Percentiles rank a stretch among this genome's conserved stretches.
Conservation (phyloP, 2,113 vertebrate species). For the Cynopterus brachyotis region DNA sequence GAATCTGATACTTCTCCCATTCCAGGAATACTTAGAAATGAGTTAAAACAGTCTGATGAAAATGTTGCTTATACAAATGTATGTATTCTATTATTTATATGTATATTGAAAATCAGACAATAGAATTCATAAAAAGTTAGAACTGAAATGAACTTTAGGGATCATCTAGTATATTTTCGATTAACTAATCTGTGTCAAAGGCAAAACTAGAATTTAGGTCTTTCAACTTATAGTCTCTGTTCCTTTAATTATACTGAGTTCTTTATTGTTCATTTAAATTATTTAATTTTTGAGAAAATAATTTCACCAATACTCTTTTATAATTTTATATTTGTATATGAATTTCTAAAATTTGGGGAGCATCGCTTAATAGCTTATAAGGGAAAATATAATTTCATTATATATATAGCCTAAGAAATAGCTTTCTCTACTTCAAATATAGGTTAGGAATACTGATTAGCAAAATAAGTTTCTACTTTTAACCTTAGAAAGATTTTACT, state of each 20-base stretch:
- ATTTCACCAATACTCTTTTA: not conserved
- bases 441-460: constrained; percentile 2
- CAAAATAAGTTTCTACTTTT: not conserved
- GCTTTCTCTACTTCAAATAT: constrained; percentile 49
- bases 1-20: not conserved
- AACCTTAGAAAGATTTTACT: constrained; percentile 31
- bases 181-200: constrained; percentile 19
- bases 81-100: constrained; percentile 33
- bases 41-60: constrained; percentile 39
- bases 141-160: constrained; percentile 25
- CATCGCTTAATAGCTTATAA: not conserved
- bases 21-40: constrained; percentile 11
- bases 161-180: constrained; percentile 5
- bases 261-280: constrained; percentile 10
- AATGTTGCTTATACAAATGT: constrained; percentile 24
- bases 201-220: constrained; percentile 22
- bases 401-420: not conserved
- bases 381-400: not conserved
- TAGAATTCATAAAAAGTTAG: constrained; percentile 42
- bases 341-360: not conserved
- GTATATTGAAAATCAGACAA: constrained; percentile 23
- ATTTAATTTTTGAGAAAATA: constrained; percentile 18
- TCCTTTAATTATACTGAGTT: not conserved
- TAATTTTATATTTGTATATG: not conserved
- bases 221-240: not conserved